Evolutionary conservation across 2,113 vertebrate genomes (phyloP).

Genomic region (Heterotis niloticus): DNA sequence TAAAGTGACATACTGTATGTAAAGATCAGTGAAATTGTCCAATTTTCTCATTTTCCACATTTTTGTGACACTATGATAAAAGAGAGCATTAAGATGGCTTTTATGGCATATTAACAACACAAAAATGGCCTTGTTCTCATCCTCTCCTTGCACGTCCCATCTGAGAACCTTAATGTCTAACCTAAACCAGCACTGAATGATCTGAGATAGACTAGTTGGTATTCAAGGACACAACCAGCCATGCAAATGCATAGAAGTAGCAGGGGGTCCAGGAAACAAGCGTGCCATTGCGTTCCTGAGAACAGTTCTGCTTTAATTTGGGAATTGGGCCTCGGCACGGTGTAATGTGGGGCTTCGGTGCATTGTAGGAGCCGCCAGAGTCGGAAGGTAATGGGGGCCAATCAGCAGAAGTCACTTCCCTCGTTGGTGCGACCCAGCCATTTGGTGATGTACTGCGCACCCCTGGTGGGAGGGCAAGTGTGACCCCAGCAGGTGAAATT

Average conservation of each 20-base stretch:
- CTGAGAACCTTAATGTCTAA: too few relatives aligned
- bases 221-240: conserved; percentile 39
- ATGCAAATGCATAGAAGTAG: conserved; percentile 50
- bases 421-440: neutral
- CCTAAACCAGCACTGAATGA: neutral
- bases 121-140: too few relatives aligned
- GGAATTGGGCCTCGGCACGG: too few relatives aligned
- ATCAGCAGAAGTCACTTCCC: conserved; percentile 7
- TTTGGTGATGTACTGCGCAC: neutral
- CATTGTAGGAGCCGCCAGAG: neutral
- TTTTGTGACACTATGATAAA: too few relatives aligned
- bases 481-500: neutral
- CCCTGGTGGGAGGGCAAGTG: neutral
- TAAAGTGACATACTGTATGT: too few relatives aligned
- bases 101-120: too few relatives aligned
- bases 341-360: conserved; percentile 2
- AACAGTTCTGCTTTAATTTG: conserved; percentile 24
- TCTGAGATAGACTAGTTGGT: conserved; percentile 45
- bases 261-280: conserved; percentile 33
- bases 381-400: conserved; percentile 9
- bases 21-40: too few relatives aligned
- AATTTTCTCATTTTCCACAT: too few relatives aligned
- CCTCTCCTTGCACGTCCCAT: too few relatives aligned
- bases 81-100: too few relatives aligned
- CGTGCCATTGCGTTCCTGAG: neutral